Conservation (phyloP, 2,888 invertebrate genomes). For the Catocala nupta region DNA sequence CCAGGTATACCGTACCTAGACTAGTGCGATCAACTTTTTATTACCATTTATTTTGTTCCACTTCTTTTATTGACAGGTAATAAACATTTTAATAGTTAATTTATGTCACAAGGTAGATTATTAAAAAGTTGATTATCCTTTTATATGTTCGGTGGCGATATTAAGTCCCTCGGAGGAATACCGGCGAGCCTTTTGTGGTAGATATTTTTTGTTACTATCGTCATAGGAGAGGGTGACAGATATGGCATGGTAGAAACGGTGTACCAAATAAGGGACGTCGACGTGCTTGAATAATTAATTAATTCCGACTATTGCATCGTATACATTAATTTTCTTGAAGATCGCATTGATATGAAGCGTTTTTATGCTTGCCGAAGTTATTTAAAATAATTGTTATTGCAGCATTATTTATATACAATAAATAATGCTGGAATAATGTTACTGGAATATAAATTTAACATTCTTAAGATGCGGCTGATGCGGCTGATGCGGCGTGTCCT, state of each 20-base stretch:
- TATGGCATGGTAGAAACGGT: conserved; percentile 39
- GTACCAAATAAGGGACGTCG: conserved; percentile 59
- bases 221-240: conserved; percentile 52
- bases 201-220: conserved; percentile 34
- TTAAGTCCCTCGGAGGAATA: conserved; percentile 30
- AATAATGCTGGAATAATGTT: neutral
- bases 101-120: conserved; percentile 19
- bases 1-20: conserved; percentile 7
- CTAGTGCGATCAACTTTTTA: conserved; percentile 11
- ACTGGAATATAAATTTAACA: neutral
- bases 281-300: conserved; percentile 62
- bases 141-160: conserved; percentile 24
- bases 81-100: conserved; percentile 20
- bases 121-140: conserved; percentile 35
- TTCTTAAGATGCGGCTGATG: too few species aligned
- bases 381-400: conserved; percentile 2
- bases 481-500: too few species aligned
- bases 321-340: conserved; percentile 37
- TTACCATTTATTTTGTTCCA: conserved; percentile 28
- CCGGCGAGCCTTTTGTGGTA: conserved; percentile 31
- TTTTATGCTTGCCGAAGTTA: conserved; percentile 5
- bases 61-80: conserved; percentile 32
- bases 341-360: conserved; percentile 17
- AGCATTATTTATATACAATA: too few species aligned
- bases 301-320: conserved; percentile 54